Percentiles rank a stretch among this genome's conserved stretches.
Conservation (phyloP, 2,888 invertebrate genomes). For the Leptogaster cylindrica region DNA sequence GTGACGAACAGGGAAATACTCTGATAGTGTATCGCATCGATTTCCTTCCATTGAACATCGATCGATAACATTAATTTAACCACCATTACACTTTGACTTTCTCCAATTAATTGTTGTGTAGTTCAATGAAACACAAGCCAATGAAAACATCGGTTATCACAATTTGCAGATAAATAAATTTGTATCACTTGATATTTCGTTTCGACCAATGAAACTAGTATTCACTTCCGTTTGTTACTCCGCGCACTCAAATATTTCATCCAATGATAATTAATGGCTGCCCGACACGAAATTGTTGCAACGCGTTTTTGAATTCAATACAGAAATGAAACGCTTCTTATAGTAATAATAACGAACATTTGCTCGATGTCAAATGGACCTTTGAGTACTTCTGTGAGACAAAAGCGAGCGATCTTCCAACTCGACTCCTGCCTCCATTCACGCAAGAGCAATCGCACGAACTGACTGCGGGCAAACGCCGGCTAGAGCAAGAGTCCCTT, state of each 20-base stretch:
- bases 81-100: not conserved
- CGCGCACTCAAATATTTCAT: constrained; percentile 6
- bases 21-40: constrained; percentile 27
- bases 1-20: not conserved
- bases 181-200: constrained; percentile 1
- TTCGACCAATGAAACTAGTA: not conserved
- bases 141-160: not conserved
- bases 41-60: constrained; percentile 3
- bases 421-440: constrained; percentile 53
- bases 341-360: not conserved
- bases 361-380: not conserved
- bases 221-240: not conserved
- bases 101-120: not conserved
- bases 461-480: constrained; percentile 60
- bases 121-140: not conserved
- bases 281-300: too few relatives aligned
- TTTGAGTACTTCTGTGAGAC: not conserved
- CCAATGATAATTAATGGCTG: constrained; percentile 22
- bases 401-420: constrained; percentile 19
- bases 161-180: not conserved
- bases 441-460: constrained; percentile 63
- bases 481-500: constrained; percentile 51
- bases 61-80: not conserved
- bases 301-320: too few relatives aligned
- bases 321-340: too few relatives aligned